Percentiles rank a stretch among this genome's conserved stretches.
These are phyloP conservation scores for Unio delphinus DNA, from an alignment of 2,888 invertebrate species.

Conservation along the genomic window DNA sequence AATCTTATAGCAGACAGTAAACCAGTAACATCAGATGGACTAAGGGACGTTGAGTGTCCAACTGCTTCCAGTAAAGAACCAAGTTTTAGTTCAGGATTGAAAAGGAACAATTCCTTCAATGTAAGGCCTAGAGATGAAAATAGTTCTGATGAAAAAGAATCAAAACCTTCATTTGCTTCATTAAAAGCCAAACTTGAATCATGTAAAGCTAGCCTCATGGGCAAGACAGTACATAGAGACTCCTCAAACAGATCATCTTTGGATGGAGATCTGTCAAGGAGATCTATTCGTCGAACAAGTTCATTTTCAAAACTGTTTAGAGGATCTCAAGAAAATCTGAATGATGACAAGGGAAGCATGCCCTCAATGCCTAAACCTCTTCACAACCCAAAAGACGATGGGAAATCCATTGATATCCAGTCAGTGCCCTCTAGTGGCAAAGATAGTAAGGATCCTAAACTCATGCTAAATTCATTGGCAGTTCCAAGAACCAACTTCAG, in stretches of 20 bases:
- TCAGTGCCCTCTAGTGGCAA: constrained; percentile 1
- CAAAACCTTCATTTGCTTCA: constrained; percentile 46
- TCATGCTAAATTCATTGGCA: constrained; percentile 37
- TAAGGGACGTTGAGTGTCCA: not conserved
- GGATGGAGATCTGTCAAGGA: constrained; percentile 25
- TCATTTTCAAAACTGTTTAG: constrained; percentile 40
- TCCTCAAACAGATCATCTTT: constrained; percentile 18
- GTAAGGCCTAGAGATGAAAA: constrained; percentile 23
- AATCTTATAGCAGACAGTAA: constrained; percentile 1
- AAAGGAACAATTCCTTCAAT: constrained; percentile 46
- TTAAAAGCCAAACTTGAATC: constrained; percentile 63
- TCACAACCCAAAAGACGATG: constrained; percentile 10
- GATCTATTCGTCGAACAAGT: constrained; percentile 45
- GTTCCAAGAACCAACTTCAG: constrained; percentile 39
- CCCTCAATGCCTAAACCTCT: too few species aligned
- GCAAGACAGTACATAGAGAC: constrained; percentile 29
- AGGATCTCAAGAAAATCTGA: constrained; percentile 17
- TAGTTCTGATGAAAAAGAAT: constrained; percentile 13
- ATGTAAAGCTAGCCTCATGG: constrained; percentile 54
- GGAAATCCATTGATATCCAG: constrained; percentile 15
- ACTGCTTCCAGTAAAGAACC: constrained; percentile 1
- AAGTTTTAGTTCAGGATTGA: constrained; percentile 13
- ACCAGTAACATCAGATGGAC: not conserved
- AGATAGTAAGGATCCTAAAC: constrained; percentile 15
- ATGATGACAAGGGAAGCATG: not conserved